These are phyloP conservation scores for Peromyscus melanophrys DNA, from an alignment of 2,797 vertebrate species.

Conservation along the genomic window DNA sequence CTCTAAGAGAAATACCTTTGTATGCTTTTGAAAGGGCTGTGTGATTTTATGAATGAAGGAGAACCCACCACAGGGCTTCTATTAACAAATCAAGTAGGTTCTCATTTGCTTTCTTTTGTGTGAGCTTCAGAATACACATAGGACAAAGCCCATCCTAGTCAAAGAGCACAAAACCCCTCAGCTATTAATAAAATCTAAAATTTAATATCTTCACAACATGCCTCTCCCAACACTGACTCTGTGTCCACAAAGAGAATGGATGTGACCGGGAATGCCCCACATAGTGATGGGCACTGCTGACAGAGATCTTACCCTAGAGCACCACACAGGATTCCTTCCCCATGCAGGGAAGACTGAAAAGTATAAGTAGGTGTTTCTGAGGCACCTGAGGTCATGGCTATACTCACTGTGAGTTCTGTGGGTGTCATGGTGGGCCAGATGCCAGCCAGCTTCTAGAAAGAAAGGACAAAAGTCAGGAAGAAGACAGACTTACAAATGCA, in stretches of 20 bases:
- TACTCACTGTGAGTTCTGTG: slow-evolving; percentile 79
- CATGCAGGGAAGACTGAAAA: neutral
- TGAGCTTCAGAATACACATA: neutral
- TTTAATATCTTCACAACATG: neutral
- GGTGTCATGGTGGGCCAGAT: slow-evolving; percentile 49
- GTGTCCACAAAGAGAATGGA: neutral
- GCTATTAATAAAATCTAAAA: neutral
- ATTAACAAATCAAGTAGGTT: neutral
- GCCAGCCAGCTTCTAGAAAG: slow-evolving; percentile 56
- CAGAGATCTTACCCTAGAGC: neutral
- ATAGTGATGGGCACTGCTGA: neutral
- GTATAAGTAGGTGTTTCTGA: neutral
- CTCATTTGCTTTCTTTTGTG: neutral
- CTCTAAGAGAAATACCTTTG: neutral
- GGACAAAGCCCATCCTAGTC: neutral
- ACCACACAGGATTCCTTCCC: neutral
- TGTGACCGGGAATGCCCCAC: rapidly evolving
- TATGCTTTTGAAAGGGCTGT: neutral
- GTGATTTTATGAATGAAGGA: neutral
- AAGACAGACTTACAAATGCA: neutral
- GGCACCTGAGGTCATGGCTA: rapidly evolving
- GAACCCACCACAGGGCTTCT: neutral
- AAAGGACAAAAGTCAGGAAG: slow-evolving; percentile 14
- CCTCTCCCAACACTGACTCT: neutral
- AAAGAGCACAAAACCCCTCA: neutral